These are phyloP conservation scores for Lithophane semibrunnea DNA, from an alignment of 2,888 invertebrate genomes.

Conservation along the genomic window DNA sequence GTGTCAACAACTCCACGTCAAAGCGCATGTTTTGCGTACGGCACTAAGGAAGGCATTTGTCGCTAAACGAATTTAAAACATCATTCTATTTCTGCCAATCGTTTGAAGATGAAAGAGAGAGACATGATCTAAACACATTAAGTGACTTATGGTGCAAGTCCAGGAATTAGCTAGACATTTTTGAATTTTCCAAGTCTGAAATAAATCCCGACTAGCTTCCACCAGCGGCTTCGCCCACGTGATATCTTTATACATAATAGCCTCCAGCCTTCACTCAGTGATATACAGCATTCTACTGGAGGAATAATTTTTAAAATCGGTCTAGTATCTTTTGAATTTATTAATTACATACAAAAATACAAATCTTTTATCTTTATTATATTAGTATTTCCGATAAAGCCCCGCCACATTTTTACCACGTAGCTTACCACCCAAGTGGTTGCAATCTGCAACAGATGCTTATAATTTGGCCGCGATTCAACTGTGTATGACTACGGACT, in stretches of 20 bases:
- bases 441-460: slow-evolving; percentile 51
- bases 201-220: neutral
- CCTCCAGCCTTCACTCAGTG: too few relatives aligned
- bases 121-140: neutral
- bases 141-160: neutral
- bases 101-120: neutral
- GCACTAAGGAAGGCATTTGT: neutral
- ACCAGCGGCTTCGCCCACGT: too few relatives aligned
- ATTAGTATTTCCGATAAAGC: neutral
- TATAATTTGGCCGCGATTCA: slow-evolving; percentile 40
- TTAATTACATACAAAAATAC: too few relatives aligned
- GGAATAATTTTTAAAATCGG: too few relatives aligned
- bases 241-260: too few relatives aligned
- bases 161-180: neutral
- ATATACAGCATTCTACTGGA: too few relatives aligned
- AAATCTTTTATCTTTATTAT: too few relatives aligned
- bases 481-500: slow-evolving; percentile 5
- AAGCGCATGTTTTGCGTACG: too few relatives aligned
- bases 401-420: neutral
- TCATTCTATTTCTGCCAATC: neutral
- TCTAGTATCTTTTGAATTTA: too few relatives aligned
- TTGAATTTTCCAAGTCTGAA: neutral
- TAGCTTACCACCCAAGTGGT: slow-evolving; percentile 13
- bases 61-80: neutral
- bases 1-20: too few relatives aligned